Conservation (phyloP, 2,888 invertebrate genomes). For the Chaetogeoica ovagalla region DNA sequence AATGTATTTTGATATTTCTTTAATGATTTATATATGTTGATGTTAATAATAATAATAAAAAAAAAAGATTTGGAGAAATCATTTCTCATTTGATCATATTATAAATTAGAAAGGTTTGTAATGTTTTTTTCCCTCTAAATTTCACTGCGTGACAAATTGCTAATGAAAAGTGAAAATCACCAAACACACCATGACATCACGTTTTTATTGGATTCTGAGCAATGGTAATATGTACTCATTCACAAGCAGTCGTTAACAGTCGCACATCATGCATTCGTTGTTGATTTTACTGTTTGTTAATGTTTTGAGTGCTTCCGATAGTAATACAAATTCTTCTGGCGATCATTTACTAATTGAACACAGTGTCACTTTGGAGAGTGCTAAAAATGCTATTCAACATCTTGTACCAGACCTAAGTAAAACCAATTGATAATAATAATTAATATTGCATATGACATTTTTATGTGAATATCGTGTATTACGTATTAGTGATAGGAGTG, state of each 20-base stretch:
- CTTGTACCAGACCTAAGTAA: conserved; percentile 55
- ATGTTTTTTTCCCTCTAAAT: not conserved
- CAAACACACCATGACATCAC: conserved; percentile 14
- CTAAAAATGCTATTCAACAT: conserved; percentile 28
- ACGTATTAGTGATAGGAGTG: conserved; percentile 56
- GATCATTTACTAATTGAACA: conserved; percentile 44
- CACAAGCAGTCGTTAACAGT: not conserved
- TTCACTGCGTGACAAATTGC: conserved; percentile 39
- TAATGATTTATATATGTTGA: conserved; percentile 1
- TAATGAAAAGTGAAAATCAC: conserved; percentile 47
- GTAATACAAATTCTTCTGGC: not conserved
- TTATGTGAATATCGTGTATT: not conserved
- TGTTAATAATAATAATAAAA: conserved; percentile 45
- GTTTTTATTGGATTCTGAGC: conserved; percentile 1
- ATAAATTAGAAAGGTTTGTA: not conserved
- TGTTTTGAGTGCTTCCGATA: conserved; percentile 4
- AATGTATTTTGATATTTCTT: conserved; percentile 29
- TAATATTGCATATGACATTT: not conserved
- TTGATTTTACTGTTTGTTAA: conserved; percentile 14
- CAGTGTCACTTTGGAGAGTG: conserved; percentile 25
- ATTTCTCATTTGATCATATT: not conserved
- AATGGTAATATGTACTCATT: not conserved
- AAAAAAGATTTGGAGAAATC: conserved; percentile 1
- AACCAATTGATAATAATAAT: not conserved
- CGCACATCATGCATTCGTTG: conserved; percentile 8